phyloP scores from a whole-genome alignment of 2,888 invertebrate genomes.

The Drosophila quasianomalipes region DNA sequence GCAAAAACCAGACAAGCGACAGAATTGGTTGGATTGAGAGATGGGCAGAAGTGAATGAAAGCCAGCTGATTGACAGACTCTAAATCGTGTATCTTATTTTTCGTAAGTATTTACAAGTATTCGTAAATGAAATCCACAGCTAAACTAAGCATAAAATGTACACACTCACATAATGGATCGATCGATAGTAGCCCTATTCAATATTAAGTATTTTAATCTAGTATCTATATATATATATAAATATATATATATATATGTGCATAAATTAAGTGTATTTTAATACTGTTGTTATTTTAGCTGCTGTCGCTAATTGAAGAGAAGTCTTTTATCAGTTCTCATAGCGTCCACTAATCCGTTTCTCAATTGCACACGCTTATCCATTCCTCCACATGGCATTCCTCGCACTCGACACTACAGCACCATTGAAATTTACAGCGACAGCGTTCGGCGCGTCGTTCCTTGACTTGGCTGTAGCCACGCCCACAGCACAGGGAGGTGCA shows the following conservation, averaged over 20 bases:
- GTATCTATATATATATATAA: slow-evolving; percentile 13
- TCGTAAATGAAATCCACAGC: slow-evolving; percentile 55
- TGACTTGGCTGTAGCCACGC: slow-evolving; percentile 92
- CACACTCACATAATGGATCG: slow-evolving; percentile 40
- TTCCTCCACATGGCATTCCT: slow-evolving; percentile 93
- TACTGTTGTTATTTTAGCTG: slow-evolving; percentile 33
- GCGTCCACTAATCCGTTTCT: slow-evolving; percentile 64
- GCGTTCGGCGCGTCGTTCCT: slow-evolving; percentile 91
- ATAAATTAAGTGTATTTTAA: slow-evolving; percentile 45
- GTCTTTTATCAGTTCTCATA: slow-evolving; percentile 50
- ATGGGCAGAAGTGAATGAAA: slow-evolving; percentile 48
- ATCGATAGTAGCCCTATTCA: slow-evolving; percentile 37
- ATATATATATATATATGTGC: slow-evolving; percentile 29
- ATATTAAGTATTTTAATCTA: slow-evolving; percentile 49
- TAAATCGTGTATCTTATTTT: slow-evolving; percentile 71
- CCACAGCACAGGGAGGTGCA: slow-evolving; percentile 96
- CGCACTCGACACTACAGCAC: slow-evolving; percentile 97
- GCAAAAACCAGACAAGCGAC: slow-evolving; percentile 17
- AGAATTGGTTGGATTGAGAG: slow-evolving; percentile 1
- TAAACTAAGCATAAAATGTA: slow-evolving; percentile 59
- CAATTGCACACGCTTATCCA: slow-evolving; percentile 97
- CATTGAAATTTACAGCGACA: slow-evolving; percentile 97
- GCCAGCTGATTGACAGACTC: slow-evolving; percentile 72
- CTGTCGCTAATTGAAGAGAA: slow-evolving; percentile 36
- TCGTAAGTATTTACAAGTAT: slow-evolving; percentile 68